Evolutionary conservation across 2,888 invertebrate genomes (phyloP), one percentile per base, ranked within the genome.

Genomic region (Halictus quadricinctus): DNA sequence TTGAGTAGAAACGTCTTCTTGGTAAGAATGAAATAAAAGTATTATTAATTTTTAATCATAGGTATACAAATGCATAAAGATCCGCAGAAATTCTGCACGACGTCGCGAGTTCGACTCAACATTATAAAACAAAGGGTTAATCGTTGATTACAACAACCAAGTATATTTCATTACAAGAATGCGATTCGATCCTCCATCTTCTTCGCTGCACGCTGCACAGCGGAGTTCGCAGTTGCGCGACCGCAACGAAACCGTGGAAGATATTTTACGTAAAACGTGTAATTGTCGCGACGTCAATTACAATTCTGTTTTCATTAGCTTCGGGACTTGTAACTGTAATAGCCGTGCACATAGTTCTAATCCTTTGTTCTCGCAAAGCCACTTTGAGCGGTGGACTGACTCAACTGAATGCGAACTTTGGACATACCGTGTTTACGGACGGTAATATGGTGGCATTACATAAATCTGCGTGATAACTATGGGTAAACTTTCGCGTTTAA

Each of bases 221-320:
- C 10, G 43, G 25, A 4, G 25, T 77, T 83, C 58, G 18, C 41
- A 54, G 70, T 54, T 48, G 29, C 18, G 36, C 54, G 66, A 72
- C 72, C 74, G 73, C 36, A 13, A 18, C 7, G n/a, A 25, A 60
- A 48, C 46, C 25, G 21, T 41, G 36, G 72, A 29, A 58, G 64
- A 41, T 83, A 75, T 83, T 72, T 75, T 64, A 48, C 41, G 54
- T 64, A 41, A 60, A 83, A 83, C 64, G 54, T 76, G 64, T 84
- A 83, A 84, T 84, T 75, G 78, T 54, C 75, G 74, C 54, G 25
- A 25, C 72, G 73, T 74, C 75, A 79, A 84, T 84, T 84, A 84
- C 84, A 83, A 79, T 83, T 58, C 83, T 72, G 83, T 83, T 84
- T 84, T 84, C 84, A 84, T 83, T 84, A 84, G 78, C 83, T 83